Evolutionary conservation across 2,113 vertebrate species (phyloP).

Genomic region (Neodontobutis hainanensis): DNA sequence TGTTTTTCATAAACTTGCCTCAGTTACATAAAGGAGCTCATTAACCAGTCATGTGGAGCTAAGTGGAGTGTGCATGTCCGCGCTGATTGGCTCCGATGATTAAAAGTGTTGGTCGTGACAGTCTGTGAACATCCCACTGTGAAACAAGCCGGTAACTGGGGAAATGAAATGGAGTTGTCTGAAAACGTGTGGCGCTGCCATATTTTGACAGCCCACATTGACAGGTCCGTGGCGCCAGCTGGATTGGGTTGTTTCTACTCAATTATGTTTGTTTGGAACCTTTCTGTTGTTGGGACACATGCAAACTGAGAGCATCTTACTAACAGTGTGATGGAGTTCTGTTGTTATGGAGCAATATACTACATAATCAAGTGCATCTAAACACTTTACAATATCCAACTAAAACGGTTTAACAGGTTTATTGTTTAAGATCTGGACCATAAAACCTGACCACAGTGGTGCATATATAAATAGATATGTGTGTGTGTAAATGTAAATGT

Average conservation of each 20-base stretch:
- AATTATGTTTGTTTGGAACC: constrained; percentile 6
- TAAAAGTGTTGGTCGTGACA: constrained; percentile 38
- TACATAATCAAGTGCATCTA: too few relatives aligned
- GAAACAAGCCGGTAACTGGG: constrained; percentile 38
- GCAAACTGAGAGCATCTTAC: constrained; percentile 2
- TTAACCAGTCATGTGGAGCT: neutral
- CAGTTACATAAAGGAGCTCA: neutral
- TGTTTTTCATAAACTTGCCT: constrained; percentile 1
- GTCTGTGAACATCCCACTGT: constrained; percentile 35
- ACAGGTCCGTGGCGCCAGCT: neutral
- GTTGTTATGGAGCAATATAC: too few relatives aligned
- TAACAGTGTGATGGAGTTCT: neutral
- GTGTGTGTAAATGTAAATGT: too few relatives aligned
- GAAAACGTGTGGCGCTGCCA: constrained; percentile 12
- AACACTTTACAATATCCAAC: too few relatives aligned
- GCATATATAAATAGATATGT: too few relatives aligned
- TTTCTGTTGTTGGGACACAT: constrained; percentile 1
- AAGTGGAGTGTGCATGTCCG: constrained; percentile 31
- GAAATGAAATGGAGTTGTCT: constrained; percentile 10
- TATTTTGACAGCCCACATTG: constrained; percentile 16
- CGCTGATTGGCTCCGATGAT: constrained; percentile 27
- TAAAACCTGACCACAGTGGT: too few relatives aligned
- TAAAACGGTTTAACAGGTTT: too few relatives aligned
- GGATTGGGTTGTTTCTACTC: constrained; percentile 6
- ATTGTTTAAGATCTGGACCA: too few relatives aligned